Evolutionary conservation across 2,797 vertebrate genomes (phyloP).

Genomic region (Rhodeus uyekii): DNA sequence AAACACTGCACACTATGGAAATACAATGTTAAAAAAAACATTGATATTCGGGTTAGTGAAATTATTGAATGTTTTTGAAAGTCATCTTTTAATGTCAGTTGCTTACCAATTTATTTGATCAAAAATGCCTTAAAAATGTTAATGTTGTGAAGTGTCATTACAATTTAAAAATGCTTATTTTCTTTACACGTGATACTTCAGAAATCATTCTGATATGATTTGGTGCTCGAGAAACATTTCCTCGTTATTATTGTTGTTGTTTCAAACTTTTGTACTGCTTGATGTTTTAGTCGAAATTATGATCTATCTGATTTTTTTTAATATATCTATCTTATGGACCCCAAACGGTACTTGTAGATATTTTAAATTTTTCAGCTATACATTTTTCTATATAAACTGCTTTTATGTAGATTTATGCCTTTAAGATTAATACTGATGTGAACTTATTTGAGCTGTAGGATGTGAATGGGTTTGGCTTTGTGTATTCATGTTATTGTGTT

Average conservation of each 20-base stretch:
- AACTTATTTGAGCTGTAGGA: background rate
- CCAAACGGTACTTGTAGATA: no score
- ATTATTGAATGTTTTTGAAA: no score
- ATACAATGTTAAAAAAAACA: background rate
- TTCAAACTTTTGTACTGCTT: background rate
- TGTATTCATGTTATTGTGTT: background rate
- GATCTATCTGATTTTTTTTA: background rate
- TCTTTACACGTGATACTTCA: background rate
- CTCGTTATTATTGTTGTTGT: background rate
- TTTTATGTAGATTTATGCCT: background rate
- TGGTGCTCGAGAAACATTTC: background rate
- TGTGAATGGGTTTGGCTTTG: background rate
- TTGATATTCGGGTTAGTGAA: no score
- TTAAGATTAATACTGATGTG: background rate
- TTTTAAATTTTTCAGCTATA: no score
- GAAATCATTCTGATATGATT: background rate
- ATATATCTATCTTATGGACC: background rate
- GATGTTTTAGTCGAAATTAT: background rate
- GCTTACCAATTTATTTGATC: no score
- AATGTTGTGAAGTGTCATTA: no score
- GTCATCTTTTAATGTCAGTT: no score
- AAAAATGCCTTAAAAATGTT: no score
- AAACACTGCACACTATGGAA: background rate
- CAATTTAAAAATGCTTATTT: no score
- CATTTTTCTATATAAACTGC: background rate